phyloP scores from a whole-genome alignment of 2,113 vertebrate species.

The Leucopternis melanops region DNA sequence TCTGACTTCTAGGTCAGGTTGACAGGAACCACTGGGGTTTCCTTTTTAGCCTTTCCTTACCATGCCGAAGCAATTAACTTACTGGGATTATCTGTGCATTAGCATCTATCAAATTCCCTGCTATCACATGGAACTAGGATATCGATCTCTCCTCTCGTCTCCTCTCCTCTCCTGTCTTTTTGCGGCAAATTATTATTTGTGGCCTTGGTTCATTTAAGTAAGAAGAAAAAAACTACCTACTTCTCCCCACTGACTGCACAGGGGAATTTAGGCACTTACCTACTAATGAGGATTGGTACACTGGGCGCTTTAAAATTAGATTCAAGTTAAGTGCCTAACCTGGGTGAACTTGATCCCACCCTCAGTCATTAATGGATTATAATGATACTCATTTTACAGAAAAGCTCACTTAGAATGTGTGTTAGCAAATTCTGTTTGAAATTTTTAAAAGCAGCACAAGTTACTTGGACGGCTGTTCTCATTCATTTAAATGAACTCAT shows the following conservation, averaged over 20 bases:
- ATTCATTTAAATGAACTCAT: not conserved
- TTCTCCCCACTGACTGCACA: not conserved
- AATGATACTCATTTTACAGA: not conserved
- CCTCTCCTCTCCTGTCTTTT: not conserved
- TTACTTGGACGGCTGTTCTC: not conserved
- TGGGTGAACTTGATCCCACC: not conserved
- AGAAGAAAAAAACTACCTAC: not conserved
- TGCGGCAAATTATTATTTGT: slow-evolving; percentile 5
- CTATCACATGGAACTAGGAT: not conserved
- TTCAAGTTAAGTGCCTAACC: slow-evolving; percentile 31
- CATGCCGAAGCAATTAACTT: not conserved
- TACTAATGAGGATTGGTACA: not conserved
- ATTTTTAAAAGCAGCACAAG: not conserved
- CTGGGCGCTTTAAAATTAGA: not conserved
- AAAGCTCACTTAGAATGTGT: not conserved
- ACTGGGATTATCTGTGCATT: not conserved
- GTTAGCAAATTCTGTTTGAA: slow-evolving; percentile 8
- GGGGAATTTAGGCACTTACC: not conserved
- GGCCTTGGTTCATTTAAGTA: not conserved
- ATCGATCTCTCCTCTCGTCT: not conserved
- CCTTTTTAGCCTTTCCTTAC: not conserved
- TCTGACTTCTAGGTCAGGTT: not conserved
- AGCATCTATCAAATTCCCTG: not conserved
- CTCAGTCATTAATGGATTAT: slow-evolving; percentile 11
- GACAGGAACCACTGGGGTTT: not conserved